Percentiles rank a stretch among this genome's conserved stretches.
phyloP scores from a whole-genome alignment of 1,140 invertebrate genomes.

The Drosophila subpulchrella region DNA sequence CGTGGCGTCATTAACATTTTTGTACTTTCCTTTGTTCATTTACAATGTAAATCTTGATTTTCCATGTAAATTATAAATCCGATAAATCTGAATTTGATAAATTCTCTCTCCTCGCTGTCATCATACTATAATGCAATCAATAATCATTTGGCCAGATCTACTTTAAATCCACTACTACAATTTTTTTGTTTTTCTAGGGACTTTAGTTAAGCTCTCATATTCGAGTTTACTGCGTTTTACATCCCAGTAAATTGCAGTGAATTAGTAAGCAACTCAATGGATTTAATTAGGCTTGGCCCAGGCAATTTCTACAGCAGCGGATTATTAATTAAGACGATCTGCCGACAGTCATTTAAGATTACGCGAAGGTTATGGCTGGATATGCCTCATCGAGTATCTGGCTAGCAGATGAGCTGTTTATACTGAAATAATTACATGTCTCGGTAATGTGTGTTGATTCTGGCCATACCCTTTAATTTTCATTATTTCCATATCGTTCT shows the following conservation, averaged over 20 bases:
- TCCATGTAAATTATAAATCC: too few species aligned
- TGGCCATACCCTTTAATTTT: background rate
- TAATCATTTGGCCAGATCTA: background rate
- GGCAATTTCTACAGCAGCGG: conserved; percentile 1
- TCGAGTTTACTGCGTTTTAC: conserved; percentile 35
- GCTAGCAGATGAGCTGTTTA: conserved; percentile 16
- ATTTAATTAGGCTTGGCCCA: conserved; percentile 39
- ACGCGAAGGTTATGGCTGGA: conserved; percentile 24
- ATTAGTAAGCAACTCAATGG: conserved; percentile 40
- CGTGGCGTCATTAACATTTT: too few species aligned
- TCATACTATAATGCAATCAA: too few species aligned
- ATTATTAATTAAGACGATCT: conserved; percentile 49
- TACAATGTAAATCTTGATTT: too few species aligned
- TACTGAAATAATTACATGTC: conserved; percentile 14
- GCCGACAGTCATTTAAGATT: conserved; percentile 23
- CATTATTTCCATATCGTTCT: conserved; percentile 4
- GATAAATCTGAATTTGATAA: too few species aligned
- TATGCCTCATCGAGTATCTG: conserved; percentile 26
- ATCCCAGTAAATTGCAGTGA: conserved; percentile 44
- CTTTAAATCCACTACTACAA: background rate
- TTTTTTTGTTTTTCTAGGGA: conserved; percentile 7
- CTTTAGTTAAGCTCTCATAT: conserved; percentile 32
- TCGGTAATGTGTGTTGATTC: background rate
- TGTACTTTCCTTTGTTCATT: too few species aligned
- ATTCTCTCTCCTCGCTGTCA: too few species aligned